Evolutionary conservation across 1,140 invertebrate genomes (phyloP), one percentile per base, ranked within the genome.

Genomic region (Bombus superbus): DNA sequence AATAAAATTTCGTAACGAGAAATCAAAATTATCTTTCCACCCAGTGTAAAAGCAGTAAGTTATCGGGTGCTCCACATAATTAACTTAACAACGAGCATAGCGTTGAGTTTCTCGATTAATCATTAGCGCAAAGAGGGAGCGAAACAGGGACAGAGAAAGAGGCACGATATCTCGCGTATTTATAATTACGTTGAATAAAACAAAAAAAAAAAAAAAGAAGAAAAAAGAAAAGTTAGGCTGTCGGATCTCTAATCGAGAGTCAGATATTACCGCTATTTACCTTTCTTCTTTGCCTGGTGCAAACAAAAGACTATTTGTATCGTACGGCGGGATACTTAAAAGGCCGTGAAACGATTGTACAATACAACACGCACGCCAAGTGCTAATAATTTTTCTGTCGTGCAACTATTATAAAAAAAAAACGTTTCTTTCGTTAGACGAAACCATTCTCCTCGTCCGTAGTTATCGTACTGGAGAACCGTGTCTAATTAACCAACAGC

Each of bases 241-340:
- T 79, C 77, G 83, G 83, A 81, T 85, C 84, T 85, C 78, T 64
- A 64, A 79, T 44, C 86, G 69, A 42, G 74, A 47, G 57, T 73
- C 69, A 47, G n/a, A 79, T 32, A 78, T 53, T 66, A 74, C 83
- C 74, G 84, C 73, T 80, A 68, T 89, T 87, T 86, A 88, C 87
- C 87, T 88, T 80, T 83, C 85, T 57, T 81, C 86, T 89, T 87
- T 83, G 80, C 81, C 59, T 25, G 40, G 42, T 13, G 73, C 86
- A 89, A 89, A 89, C 81, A 89, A 85, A 87, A 83, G 85, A 66
- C 44, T 84, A 76, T 69, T 81, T 86, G 84, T 88, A 82, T 88
- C 69, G 74, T 42, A n/a, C 5, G 71, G 59, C 62, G 83, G 75
- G 53, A 59, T n/a, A 59, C 62, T 69, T 62, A 62, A 84, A 83